Conservation (phyloP, 2,113 vertebrate genomes). For the Marmota monax region DNA sequence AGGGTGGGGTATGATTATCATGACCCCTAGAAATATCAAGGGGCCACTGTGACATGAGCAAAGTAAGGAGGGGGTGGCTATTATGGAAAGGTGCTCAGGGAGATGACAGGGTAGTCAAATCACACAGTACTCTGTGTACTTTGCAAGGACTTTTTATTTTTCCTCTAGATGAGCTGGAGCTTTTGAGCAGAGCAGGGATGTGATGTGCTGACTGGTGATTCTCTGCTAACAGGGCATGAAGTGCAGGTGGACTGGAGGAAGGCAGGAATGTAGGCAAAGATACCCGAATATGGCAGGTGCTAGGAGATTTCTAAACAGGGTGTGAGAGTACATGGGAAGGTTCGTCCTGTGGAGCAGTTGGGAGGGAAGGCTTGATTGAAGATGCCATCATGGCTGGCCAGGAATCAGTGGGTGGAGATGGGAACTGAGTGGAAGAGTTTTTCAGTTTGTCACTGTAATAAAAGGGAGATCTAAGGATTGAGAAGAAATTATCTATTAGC, state of each 20-base stretch:
- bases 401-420: not conserved
- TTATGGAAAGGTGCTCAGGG: not conserved
- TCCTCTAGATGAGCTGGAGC: not conserved
- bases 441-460: not conserved
- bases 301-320: not conserved
- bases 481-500: not conserved
- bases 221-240: not conserved
- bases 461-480: not conserved
- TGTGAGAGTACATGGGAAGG: not conserved
- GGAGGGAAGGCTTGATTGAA: not conserved
- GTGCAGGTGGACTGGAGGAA: not conserved
- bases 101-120: not conserved
- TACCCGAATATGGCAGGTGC: not conserved
- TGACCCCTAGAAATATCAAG: not conserved
- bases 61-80: not conserved
- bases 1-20: not conserved
- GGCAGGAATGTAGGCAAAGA: not conserved
- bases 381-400: not conserved
- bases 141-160: not conserved
- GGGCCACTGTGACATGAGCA: rapidly evolving
- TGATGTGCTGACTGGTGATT: not conserved
- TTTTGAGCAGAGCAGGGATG: not conserved
- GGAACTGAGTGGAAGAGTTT: not conserved
- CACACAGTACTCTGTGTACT: not conserved
- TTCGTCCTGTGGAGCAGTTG: not conserved